Evolutionary conservation across 2,888 invertebrate genomes (phyloP).

Genomic region (Pterobdella sp.): DNA sequence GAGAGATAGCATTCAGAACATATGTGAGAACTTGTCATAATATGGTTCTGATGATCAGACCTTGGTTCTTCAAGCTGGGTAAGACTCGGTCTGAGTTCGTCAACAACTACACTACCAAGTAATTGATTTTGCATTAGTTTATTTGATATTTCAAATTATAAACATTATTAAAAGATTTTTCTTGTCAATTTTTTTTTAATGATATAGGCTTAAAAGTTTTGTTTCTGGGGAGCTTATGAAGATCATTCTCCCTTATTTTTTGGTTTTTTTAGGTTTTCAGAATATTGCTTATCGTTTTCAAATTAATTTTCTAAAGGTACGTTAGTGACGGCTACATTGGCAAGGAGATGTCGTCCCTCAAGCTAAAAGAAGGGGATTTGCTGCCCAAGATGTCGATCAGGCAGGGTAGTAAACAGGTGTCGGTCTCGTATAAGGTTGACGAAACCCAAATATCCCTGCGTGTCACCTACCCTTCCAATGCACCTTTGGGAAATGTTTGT

Average conservation of each 20-base stretch:
- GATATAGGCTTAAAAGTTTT: background rate
- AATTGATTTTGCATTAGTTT: conserved; percentile 56
- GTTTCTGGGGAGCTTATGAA: too few species aligned
- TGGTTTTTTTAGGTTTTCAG: too few species aligned
- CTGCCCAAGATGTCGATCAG: background rate
- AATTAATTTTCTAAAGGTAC: too few species aligned
- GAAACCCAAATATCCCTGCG: conserved; percentile 63
- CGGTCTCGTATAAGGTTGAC: conserved; percentile 67
- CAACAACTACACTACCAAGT: conserved; percentile 58
- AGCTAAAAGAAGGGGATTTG: background rate
- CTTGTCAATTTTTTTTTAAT: background rate
- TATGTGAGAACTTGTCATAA: conserved; percentile 61
- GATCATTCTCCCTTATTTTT: too few species aligned
- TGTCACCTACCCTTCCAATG: conserved; percentile 69
- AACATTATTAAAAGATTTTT: background rate
- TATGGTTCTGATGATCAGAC: conserved; percentile 66
- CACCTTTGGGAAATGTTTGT: conserved; percentile 72
- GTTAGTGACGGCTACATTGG: conserved; percentile 17
- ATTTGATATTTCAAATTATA: background rate
- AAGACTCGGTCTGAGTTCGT: conserved; percentile 61
- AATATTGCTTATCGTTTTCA: too few species aligned
- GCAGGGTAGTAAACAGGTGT: conserved; percentile 51
- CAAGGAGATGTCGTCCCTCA: conserved; percentile 11
- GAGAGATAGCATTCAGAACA: conserved; percentile 60
- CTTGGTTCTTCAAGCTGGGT: conserved; percentile 67